These are phyloP conservation scores for Lepidocolaptes lacrymiger DNA, from an alignment of 2,797 vertebrate species.

Conservation along the genomic window DNA sequence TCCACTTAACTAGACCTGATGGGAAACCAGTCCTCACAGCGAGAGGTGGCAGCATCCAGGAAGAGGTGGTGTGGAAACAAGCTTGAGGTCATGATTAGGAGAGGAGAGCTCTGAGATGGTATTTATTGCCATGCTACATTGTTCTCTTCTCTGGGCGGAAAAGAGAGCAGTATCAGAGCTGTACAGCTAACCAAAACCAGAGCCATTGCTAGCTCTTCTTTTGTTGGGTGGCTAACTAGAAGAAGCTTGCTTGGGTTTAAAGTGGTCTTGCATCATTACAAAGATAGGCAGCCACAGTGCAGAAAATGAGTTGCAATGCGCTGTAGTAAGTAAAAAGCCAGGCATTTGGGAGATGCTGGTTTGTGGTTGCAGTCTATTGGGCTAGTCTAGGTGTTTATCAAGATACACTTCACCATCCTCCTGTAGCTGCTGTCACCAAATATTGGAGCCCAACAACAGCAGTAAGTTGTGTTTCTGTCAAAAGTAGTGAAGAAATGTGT, in stretches of 20 bases:
- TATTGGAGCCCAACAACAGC: background rate
- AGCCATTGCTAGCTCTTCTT: background rate
- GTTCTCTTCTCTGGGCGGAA: background rate
- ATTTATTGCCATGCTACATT: background rate
- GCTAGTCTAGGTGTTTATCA: background rate
- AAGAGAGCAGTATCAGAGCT: background rate
- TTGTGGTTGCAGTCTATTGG: background rate
- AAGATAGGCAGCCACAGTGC: background rate
- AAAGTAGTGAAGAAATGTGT: background rate
- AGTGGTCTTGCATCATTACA: rapidly evolving
- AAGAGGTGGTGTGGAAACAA: background rate
- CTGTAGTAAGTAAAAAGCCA: background rate
- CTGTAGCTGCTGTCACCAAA: background rate
- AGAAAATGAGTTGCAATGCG: background rate
- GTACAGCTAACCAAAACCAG: background rate
- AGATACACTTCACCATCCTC: background rate
- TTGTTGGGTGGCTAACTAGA: background rate
- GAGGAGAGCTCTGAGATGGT: background rate
- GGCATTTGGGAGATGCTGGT: too few species aligned
- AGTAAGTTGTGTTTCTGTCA: background rate
- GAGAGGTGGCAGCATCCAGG: background rate
- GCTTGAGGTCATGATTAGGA: background rate
- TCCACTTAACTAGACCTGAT: background rate
- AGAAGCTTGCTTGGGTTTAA: background rate
- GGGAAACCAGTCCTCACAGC: background rate